Conservation (phyloP, 1,140 invertebrate species). For the Cyphomyrmex costatus region DNA sequence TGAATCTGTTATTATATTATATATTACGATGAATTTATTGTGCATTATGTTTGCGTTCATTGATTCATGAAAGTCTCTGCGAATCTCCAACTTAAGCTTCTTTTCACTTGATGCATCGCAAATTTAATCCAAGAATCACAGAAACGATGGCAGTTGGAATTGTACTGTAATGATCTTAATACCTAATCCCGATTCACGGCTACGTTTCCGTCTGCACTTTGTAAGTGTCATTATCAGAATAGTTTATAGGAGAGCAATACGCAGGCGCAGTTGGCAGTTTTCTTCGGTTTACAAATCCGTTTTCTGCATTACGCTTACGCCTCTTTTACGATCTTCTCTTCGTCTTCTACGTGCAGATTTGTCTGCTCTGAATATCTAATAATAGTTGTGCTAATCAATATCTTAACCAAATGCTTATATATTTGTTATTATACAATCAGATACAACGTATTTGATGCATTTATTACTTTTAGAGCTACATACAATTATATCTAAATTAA, state of each 20-base stretch:
- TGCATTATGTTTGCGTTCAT: constrained; percentile 29
- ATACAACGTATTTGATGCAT: neutral
- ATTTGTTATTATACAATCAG: neutral
- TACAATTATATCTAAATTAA: neutral
- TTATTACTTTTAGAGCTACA: neutral
- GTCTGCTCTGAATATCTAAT: neutral
- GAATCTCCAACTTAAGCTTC: constrained; percentile 30
- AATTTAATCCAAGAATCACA: constrained; percentile 67
- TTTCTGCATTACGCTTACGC: constrained; percentile 13
- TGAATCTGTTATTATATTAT: constrained; percentile 26
- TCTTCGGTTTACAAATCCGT: constrained; percentile 13
- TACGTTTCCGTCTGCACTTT: constrained; percentile 48
- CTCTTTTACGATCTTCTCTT: neutral
- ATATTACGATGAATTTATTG: constrained; percentile 27
- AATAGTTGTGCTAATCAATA: neutral
- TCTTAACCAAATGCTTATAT: neutral
- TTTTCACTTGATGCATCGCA: constrained; percentile 31
- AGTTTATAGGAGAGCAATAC: constrained; percentile 1
- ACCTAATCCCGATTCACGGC: constrained; percentile 68
- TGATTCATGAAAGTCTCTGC: constrained; percentile 45
- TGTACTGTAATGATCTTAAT: constrained; percentile 66
- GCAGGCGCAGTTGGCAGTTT: neutral
- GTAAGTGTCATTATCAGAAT: constrained; percentile 24
- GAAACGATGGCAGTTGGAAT: constrained; percentile 37
- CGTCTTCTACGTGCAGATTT: neutral